Conservation (phyloP, 2,113 vertebrate species). For the Mormyrus lacerda region DNA sequence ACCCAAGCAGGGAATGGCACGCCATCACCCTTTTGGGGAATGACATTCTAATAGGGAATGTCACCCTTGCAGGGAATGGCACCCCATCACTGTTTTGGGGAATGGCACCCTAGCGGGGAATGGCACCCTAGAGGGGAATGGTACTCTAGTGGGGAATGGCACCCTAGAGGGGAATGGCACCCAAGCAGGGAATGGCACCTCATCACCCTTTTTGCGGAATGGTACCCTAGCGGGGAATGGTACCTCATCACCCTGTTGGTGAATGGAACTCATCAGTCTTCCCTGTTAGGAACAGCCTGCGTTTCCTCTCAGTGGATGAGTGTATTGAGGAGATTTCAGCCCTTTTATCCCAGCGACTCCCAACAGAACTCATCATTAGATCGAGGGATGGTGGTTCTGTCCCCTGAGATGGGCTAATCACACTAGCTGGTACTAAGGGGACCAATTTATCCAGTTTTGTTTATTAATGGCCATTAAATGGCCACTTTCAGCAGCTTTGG, state of each 20-base stretch:
- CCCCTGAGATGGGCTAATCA: neutral
- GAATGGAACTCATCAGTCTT: neutral
- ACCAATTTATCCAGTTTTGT: constrained; percentile 7
- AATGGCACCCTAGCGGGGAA: no score
- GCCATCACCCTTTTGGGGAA: no score
- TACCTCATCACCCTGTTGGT: neutral
- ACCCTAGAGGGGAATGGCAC: no score
- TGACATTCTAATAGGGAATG: no score
- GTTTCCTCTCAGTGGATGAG: neutral
- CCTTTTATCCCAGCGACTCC: neutral
- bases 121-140: no score
- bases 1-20: no score
- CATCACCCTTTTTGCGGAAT: no score
- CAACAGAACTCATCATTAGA: neutral
- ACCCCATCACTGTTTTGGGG: no score
- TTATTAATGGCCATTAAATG: constrained; percentile 36
- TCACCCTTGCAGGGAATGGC: no score
- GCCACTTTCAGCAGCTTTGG: constrained; percentile 11
- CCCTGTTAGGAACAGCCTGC: neutral
- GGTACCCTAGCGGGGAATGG: neutral
- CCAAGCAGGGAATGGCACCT: no score
- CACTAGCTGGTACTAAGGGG: neutral
- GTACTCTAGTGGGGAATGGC: no score
- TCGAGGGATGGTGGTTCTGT: neutral
- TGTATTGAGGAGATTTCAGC: neutral